These are phyloP conservation scores for Saturnia japonica DNA, from an alignment of 2,888 invertebrate genomes.

Conservation along the genomic window DNA sequence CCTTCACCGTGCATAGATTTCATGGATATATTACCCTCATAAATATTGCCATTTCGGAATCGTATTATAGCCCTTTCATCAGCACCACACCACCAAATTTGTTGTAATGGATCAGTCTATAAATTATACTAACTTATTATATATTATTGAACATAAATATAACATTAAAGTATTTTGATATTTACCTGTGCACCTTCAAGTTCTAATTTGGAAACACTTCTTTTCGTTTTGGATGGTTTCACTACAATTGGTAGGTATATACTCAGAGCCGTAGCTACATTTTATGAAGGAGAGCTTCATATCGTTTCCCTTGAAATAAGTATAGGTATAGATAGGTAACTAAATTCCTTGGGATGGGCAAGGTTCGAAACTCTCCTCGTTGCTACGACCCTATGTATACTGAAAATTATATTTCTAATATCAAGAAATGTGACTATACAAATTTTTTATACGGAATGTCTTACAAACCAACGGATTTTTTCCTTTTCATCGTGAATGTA, in stretches of 20 bases:
- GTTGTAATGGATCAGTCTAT: constrained; percentile 43
- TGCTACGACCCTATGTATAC: not conserved
- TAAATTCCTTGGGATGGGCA: not conserved
- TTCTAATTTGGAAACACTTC: constrained; percentile 52
- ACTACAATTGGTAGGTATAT: constrained; percentile 26
- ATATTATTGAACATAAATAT: not conserved
- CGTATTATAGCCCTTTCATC: constrained; percentile 74
- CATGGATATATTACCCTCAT: constrained; percentile 78
- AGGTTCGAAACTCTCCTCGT: not conserved
- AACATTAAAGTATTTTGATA: not conserved
- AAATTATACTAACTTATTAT: constrained; percentile 1
- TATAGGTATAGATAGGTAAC: no score
- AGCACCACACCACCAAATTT: constrained; percentile 58
- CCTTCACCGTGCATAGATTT: constrained; percentile 83
- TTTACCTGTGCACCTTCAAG: constrained; percentile 44
- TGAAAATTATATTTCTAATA: not conserved
- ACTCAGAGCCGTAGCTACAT: not conserved
- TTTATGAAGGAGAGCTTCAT: not conserved
- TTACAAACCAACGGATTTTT: constrained; percentile 39
- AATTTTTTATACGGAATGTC: not conserved
- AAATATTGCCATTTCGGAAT: constrained; percentile 82
- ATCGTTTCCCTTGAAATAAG: not conserved
- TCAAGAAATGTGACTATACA: not conserved
- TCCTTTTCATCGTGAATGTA: constrained; percentile 51
- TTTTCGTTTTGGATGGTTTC: constrained; percentile 49